Conservation (phyloP, 2,113 vertebrate genomes). For the Apeltes quadracus region DNA sequence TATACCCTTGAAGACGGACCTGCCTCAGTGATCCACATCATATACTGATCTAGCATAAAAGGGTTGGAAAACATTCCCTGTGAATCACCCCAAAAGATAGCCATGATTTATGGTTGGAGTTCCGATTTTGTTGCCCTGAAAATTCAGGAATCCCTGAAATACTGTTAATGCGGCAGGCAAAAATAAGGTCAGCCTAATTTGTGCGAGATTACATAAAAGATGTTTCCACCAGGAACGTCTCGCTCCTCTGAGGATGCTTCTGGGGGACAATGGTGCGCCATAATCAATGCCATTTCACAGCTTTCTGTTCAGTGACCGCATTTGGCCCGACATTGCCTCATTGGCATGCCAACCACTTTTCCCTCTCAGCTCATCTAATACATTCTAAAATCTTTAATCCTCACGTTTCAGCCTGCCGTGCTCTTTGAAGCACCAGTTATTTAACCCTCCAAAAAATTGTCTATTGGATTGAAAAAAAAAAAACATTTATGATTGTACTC, state of each 20-base stretch:
- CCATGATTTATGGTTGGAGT: not conserved
- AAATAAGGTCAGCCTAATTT: constrained; percentile 54
- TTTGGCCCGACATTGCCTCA: constrained; percentile 48
- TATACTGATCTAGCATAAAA: not conserved
- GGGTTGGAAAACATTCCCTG: not conserved
- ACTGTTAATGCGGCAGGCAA: constrained; percentile 29
- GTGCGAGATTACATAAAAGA: constrained; percentile 41
- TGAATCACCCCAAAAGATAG: not conserved
- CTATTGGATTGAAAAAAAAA: constrained; percentile 42
- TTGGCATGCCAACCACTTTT: constrained; percentile 44
- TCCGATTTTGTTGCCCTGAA: constrained; percentile 5
- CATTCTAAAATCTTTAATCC: constrained; percentile 57
- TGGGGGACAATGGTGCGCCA: constrained; percentile 33
- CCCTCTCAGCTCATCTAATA: constrained; percentile 22
- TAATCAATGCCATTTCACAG: constrained; percentile 56
- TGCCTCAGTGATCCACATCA: not conserved
- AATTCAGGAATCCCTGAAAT: constrained; percentile 30
- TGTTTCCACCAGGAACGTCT: constrained; percentile 36
- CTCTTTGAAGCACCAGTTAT: constrained; percentile 51
- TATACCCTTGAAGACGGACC: not conserved
- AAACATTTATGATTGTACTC: constrained; percentile 18
- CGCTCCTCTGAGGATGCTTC: constrained; percentile 30
- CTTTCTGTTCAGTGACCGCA: constrained; percentile 29
- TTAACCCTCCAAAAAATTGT: constrained; percentile 31
- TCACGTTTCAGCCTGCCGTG: constrained; percentile 35